Evolutionary conservation across 2,113 vertebrate genomes (phyloP).

Genomic region (Choloepus hoffmanni): DNA sequence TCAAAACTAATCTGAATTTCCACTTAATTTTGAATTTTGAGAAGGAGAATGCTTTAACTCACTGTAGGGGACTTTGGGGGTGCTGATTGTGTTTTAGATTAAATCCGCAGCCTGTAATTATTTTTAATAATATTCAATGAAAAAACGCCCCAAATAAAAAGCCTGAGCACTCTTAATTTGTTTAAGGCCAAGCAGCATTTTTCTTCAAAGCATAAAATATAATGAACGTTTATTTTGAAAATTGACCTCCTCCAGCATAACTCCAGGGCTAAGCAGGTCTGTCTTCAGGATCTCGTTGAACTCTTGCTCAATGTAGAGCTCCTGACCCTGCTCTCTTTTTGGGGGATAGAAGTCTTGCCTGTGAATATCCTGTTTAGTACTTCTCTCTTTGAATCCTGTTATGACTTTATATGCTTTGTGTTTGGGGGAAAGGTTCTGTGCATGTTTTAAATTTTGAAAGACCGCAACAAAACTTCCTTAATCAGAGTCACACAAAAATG

Average conservation of each 20-base stretch:
- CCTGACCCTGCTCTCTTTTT: background rate
- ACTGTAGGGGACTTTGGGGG: slow-evolving; percentile 63
- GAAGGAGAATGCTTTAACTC: slow-evolving; percentile 74
- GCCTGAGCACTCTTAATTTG: slow-evolving; percentile 82
- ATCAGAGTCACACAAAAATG: slow-evolving; percentile 45
- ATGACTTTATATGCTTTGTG: slow-evolving; percentile 45
- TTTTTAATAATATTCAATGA: slow-evolving; percentile 85
- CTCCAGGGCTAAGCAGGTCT: slow-evolving; percentile 45
- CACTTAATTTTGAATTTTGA: slow-evolving; percentile 81
- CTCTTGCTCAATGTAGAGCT: slow-evolving; percentile 24
- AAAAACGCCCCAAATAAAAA: slow-evolving; percentile 80
- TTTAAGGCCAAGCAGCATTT: slow-evolving; percentile 81
- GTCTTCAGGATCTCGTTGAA: slow-evolving; percentile 50
- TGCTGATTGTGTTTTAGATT: slow-evolving; percentile 77
- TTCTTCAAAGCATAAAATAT: slow-evolving; percentile 82
- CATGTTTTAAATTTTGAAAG: slow-evolving; percentile 64
- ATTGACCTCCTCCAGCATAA: slow-evolving; percentile 75
- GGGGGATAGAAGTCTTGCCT: background rate
- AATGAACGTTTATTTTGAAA: slow-evolving; percentile 79
- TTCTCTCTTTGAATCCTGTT: slow-evolving; percentile 48
- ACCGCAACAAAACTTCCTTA: slow-evolving; percentile 25
- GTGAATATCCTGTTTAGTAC: slow-evolving; percentile 54
- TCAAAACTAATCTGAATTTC: slow-evolving; percentile 85
- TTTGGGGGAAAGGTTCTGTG: background rate
- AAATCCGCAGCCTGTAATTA: slow-evolving; percentile 81